A percentile compares a stretch with the other conserved stretches of the same genome.
These are phyloP conservation scores for Microtus ochrogaster DNA, from an alignment of 2,113 vertebrate genomes.

Conservation along the genomic window DNA sequence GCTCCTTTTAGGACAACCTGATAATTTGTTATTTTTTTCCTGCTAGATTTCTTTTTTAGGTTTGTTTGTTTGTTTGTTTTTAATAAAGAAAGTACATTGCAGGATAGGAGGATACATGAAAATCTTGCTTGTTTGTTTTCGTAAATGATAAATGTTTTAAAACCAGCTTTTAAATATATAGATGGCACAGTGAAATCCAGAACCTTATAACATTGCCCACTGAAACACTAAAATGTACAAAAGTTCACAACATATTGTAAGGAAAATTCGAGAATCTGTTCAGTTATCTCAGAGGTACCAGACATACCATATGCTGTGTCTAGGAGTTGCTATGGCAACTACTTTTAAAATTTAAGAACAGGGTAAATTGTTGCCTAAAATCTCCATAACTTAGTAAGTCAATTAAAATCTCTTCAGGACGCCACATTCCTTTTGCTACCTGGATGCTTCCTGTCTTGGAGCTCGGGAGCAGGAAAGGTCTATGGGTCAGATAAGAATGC, in stretches of 20 bases:
- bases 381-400: constrained; percentile 86
- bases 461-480: constrained; percentile 15
- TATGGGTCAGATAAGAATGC: constrained; percentile 39
- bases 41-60: constrained; percentile 34
- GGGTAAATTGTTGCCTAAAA: constrained; percentile 89
- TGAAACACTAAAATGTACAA: constrained; percentile 88
- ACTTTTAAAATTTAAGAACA: constrained; percentile 89
- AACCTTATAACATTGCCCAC: constrained; percentile 84
- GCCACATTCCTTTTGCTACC: constrained; percentile 69
- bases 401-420: constrained; percentile 79
- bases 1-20: constrained; percentile 50
- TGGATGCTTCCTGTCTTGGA: constrained; percentile 75
- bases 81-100: constrained; percentile 45
- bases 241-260: constrained; percentile 91
- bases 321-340: constrained; percentile 90
- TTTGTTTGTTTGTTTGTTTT: background rate
- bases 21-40: constrained; percentile 60
- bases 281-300: constrained; percentile 90
- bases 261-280: constrained; percentile 90
- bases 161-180: constrained; percentile 85
- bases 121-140: constrained; percentile 50
- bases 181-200: constrained; percentile 84
- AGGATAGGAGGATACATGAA: background rate
- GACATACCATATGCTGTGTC: constrained; percentile 92
- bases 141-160: constrained; percentile 68